Evolutionary conservation across 1,140 invertebrate genomes (phyloP), one percentile per base, ranked within the genome.

Genomic region (Asobara japonica): DNA sequence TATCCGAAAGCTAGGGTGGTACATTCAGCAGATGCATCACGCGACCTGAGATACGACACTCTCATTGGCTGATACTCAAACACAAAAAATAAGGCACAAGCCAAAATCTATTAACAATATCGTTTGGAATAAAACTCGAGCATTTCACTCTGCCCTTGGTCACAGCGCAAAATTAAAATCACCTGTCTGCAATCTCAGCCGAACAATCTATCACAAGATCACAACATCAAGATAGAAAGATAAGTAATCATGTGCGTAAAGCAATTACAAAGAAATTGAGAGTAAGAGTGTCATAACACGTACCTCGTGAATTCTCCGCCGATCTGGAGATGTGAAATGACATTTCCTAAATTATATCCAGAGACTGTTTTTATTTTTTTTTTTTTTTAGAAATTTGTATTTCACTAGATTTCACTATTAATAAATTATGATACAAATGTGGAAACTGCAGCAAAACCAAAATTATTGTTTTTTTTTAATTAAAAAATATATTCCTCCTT

Each of bases 251-350:
- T 10, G 22, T 48, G 3, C 25, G 25, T 30, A 3, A 18, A 45
- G 0, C n/a, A 22, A 41, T 38, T 18, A 65, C 13, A 65, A 38
- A 65, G 18, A 65, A 38, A 41, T 36, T 0, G 22, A 20, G n/a
- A 45, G 27, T 16, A 29, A 61, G 18, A 20, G 61, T n/a, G 18
- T 16, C 16, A 64, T n/a, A 65, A 30, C 27, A 61, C 67, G 45
- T 69, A 56, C 64, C 64, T 68, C 51, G 18, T 29, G 69, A 73
- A 51, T 25, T 73, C 69, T 73, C 72, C 72, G 64, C 60, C 45
- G 33, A 18, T 30, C 22, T 36, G 30, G 25, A n/a, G 25, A 31
- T 65, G 60, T 61, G 67, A 72, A 72, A 70, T 62, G 30, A 31
- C 68, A 68, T 56, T 56, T 68, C 48, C 48, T 27, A 31, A 7